phyloP scores from a whole-genome alignment of 2,113 vertebrate genomes.

The Clarias magur region DNA sequence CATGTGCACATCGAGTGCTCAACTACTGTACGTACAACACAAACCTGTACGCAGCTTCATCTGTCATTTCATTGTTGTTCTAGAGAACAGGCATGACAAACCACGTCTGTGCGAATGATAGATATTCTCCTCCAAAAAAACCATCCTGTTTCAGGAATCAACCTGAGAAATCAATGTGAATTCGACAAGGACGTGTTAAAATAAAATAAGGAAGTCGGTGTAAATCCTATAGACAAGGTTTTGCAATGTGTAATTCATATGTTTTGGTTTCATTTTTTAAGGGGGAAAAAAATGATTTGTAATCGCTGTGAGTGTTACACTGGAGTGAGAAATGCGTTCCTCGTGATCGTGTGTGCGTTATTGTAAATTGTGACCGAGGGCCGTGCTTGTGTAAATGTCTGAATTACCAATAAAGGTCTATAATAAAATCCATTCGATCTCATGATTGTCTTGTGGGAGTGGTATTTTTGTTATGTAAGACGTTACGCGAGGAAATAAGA shows the following conservation, averaged over 20 bases:
- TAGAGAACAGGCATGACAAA: background rate
- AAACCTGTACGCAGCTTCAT: background rate
- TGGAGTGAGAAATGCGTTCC: constrained; percentile 25
- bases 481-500: background rate
- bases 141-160: constrained; percentile 1
- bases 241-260: constrained; percentile 5
- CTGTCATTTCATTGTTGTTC: background rate
- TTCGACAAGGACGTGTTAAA: constrained; percentile 9
- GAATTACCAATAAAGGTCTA: constrained; percentile 48
- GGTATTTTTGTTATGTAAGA: background rate
- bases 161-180: background rate
- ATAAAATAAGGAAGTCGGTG: constrained; percentile 4
- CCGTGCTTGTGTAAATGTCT: constrained; percentile 46
- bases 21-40: background rate
- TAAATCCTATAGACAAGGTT: constrained; percentile 18
- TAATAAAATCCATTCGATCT: background rate
- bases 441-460: background rate
- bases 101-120: background rate
- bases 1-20: background rate
- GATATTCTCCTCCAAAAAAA: background rate
- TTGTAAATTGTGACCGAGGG: constrained; percentile 36
- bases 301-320: constrained; percentile 29
- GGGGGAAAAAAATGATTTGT: constrained; percentile 24
- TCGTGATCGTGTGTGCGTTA: constrained; percentile 23
- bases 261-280: background rate